Conservation (phyloP, 1,140 invertebrate genomes). For the Lethrus apterus region DNA sequence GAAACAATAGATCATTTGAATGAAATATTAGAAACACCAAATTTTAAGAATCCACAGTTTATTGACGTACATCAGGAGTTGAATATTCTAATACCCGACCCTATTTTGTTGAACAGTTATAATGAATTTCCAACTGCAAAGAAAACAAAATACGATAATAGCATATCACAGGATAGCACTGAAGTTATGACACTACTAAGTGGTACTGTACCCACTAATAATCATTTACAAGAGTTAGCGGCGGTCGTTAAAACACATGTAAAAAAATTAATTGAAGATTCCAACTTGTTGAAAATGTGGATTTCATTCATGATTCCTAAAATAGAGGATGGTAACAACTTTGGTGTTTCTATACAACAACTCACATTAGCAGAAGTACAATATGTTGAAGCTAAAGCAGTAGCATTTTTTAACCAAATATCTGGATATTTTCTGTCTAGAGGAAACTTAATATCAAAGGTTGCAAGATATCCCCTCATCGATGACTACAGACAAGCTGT, state of each 20-base stretch:
- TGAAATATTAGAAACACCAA: slow-evolving; percentile 68
- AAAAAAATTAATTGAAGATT: slow-evolving; percentile 85
- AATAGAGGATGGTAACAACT: slow-evolving; percentile 98
- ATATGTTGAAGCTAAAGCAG: slow-evolving; percentile 93
- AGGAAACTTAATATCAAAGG: slow-evolving; percentile 68
- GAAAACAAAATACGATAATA: slow-evolving; percentile 53
- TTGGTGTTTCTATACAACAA: slow-evolving; percentile 96
- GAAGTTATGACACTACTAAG: slow-evolving; percentile 71
- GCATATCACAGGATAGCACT: slow-evolving; percentile 55
- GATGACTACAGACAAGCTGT: slow-evolving; percentile 92
- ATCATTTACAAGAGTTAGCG: slow-evolving; percentile 75
- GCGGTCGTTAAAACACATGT: slow-evolving; percentile 88
- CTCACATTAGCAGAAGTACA: slow-evolving; percentile 93
- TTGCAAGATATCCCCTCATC: slow-evolving; percentile 96
- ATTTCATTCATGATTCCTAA: slow-evolving; percentile 97
- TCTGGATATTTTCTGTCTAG: slow-evolving; percentile 76
- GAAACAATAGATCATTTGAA: slow-evolving; percentile 85
- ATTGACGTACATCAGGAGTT: slow-evolving; percentile 69
- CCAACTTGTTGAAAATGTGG: slow-evolving; percentile 97
- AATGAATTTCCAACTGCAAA: slow-evolving; percentile 56
- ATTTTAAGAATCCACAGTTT: slow-evolving; percentile 68
- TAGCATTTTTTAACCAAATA: slow-evolving; percentile 95
- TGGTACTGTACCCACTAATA: slow-evolving; percentile 78
- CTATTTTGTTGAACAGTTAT: slow-evolving; percentile 57
- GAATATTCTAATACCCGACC: slow-evolving; percentile 81